Conservation (phyloP, 2,113 vertebrate species). For the Theropithecus gelada region DNA sequence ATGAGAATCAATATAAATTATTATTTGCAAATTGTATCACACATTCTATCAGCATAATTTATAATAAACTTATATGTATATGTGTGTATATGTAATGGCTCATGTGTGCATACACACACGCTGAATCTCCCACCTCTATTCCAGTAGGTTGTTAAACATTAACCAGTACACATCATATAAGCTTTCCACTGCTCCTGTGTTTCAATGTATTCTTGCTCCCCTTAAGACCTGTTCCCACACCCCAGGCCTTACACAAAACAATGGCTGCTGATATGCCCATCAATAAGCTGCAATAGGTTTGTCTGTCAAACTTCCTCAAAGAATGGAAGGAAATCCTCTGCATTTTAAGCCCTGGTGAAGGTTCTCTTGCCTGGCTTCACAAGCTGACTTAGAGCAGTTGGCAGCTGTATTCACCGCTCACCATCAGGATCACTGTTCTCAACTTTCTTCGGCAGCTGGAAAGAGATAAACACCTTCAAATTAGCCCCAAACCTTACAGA, state of each 20-base stretch:
- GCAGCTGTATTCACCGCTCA: not conserved
- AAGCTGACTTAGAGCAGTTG: not conserved
- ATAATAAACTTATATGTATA: not conserved
- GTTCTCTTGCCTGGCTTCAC: not conserved
- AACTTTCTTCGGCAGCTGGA: not conserved
- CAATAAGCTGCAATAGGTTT: not conserved
- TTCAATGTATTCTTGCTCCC: not conserved
- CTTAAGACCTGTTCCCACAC: constrained; percentile 68
- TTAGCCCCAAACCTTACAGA: not conserved
- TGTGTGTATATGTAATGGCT: not conserved
- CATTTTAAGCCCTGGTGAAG: constrained; percentile 15
- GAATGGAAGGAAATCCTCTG: constrained; percentile 78
- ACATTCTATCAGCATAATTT: not conserved
- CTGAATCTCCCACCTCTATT: not conserved
- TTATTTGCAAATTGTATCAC: not conserved
- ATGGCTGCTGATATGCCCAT: constrained; percentile 70
- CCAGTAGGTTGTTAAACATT: not conserved
- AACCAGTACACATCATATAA: not conserved
- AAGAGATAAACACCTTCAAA: constrained; percentile 22
- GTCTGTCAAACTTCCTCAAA: constrained; percentile 54
- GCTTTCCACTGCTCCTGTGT: not conserved
- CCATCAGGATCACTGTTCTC: not conserved
- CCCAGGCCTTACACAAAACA: constrained; percentile 67
- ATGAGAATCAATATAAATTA: not conserved
- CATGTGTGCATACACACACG: not conserved